phyloP scores from a whole-genome alignment of 2,888 invertebrate species.

The Alsophila aescularia region DNA sequence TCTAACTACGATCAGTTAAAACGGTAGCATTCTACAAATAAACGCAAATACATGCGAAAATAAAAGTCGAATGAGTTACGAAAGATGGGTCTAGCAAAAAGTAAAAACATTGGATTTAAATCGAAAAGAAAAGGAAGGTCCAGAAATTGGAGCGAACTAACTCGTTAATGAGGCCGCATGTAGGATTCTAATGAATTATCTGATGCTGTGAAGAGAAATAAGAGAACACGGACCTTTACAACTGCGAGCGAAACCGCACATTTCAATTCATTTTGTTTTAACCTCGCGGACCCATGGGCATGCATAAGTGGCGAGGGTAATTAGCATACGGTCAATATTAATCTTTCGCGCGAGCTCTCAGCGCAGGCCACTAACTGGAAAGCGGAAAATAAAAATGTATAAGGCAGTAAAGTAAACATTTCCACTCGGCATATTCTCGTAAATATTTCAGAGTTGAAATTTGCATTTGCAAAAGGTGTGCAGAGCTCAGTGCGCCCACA shows the following conservation, averaged over 20 bases:
- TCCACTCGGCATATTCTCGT: constrained; percentile 58
- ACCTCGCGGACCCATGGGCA: constrained; percentile 34
- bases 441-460: constrained; percentile 62
- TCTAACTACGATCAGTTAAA: constrained; percentile 70
- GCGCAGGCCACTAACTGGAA: constrained; percentile 37
- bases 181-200: constrained; percentile 57
- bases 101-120: constrained; percentile 42
- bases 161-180: constrained; percentile 60
- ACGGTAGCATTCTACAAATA: constrained; percentile 66
- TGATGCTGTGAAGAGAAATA: constrained; percentile 48
- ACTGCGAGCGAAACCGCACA: constrained; percentile 48
- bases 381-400: constrained; percentile 48
- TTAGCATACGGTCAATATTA: constrained; percentile 54
- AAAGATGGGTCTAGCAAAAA: constrained; percentile 47
- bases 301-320: constrained; percentile 36
- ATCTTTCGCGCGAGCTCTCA: constrained; percentile 47
- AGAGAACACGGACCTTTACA: constrained; percentile 47
- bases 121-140: constrained; percentile 47
- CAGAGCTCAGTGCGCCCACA: constrained; percentile 54
- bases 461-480: constrained; percentile 58
- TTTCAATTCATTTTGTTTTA: constrained; percentile 34
- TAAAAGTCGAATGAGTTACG: constrained; percentile 57
- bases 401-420: constrained; percentile 58
- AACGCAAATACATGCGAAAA: constrained; percentile 55
- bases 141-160: constrained; percentile 42